Evolutionary conservation across 2,797 vertebrate species (phyloP).

Genomic region (Geotrypetes seraphini): DNA sequence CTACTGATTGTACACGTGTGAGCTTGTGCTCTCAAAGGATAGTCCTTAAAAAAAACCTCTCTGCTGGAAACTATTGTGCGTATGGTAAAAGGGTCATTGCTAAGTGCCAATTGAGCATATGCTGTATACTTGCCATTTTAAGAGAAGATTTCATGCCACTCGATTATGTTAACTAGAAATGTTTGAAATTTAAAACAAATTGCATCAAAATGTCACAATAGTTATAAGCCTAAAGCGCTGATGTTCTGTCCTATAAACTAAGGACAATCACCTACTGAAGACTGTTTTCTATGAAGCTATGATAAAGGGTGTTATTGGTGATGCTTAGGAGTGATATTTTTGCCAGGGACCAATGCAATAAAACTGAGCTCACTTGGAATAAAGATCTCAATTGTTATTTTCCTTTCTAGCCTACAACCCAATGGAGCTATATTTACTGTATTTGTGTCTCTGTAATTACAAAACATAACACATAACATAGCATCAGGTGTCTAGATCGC

Average conservation of each 20-base stretch:
- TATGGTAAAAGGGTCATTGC: slow-evolving; percentile 56
- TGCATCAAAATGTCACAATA: slow-evolving; percentile 62
- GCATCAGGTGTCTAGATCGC: too few relatives aligned
- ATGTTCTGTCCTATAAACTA: slow-evolving; percentile 38
- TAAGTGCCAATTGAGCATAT: slow-evolving; percentile 66
- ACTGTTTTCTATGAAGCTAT: slow-evolving; percentile 44
- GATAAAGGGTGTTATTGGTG: slow-evolving; percentile 17
- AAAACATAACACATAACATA: too few relatives aligned
- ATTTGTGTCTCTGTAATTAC: too few relatives aligned
- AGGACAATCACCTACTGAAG: slow-evolving; percentile 43
- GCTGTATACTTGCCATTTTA: slow-evolving; percentile 64
- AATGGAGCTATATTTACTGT: too few relatives aligned
- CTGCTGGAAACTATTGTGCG: slow-evolving; percentile 64
- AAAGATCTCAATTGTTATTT: too few relatives aligned
- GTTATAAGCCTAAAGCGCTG: slow-evolving; percentile 53
- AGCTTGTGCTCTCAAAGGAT: slow-evolving; percentile 58
- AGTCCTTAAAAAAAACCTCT: slow-evolving; percentile 62
- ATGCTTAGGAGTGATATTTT: too few relatives aligned
- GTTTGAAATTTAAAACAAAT: slow-evolving; percentile 67
- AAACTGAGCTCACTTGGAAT: too few relatives aligned
- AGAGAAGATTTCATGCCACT: slow-evolving; percentile 65
- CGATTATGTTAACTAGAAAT: slow-evolving; percentile 72
- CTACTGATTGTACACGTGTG: slow-evolving; percentile 57
- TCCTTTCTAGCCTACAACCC: too few relatives aligned
- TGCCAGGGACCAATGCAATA: too few relatives aligned